phyloP scores from a whole-genome alignment of 2,888 invertebrate genomes.

The Gastracanthus pulcherrimus region DNA sequence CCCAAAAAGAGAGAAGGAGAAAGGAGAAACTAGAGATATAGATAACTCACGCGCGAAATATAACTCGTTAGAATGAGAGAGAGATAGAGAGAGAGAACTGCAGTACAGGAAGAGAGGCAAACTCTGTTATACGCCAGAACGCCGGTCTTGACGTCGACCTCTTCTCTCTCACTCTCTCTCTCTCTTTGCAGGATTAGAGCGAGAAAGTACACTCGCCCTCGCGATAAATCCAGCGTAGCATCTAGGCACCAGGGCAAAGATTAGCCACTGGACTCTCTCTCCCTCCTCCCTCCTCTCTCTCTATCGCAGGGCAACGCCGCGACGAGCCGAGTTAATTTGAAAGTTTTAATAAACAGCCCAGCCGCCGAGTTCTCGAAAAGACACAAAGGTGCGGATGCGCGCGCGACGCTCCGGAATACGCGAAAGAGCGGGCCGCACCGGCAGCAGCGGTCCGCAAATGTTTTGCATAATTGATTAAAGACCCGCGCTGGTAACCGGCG shows the following conservation, averaged over 20 bases:
- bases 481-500: slow-evolving; percentile 59
- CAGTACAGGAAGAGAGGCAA: background rate
- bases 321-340: slow-evolving; percentile 64
- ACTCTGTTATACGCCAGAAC: slow-evolving; percentile 6
- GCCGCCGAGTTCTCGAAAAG: background rate
- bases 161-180: background rate
- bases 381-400: slow-evolving; percentile 33
- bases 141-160: background rate
- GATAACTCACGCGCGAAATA: background rate
- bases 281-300: background rate
- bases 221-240: background rate
- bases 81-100: background rate
- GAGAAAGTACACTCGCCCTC: background rate
- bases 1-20: background rate
- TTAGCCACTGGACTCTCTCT: background rate
- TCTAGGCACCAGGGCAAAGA: background rate
- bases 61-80: background rate
- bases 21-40: background rate
- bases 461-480: slow-evolving; percentile 78
- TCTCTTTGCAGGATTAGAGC: background rate
- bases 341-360: slow-evolving; percentile 71
- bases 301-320: too few species aligned
- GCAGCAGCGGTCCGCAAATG: slow-evolving; percentile 66
- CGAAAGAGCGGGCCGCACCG: slow-evolving; percentile 13
- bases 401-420: background rate